Base-by-base conservation (phyloP, 1,140 invertebrate species). In the Saccostrea cuccullata region DNA sequence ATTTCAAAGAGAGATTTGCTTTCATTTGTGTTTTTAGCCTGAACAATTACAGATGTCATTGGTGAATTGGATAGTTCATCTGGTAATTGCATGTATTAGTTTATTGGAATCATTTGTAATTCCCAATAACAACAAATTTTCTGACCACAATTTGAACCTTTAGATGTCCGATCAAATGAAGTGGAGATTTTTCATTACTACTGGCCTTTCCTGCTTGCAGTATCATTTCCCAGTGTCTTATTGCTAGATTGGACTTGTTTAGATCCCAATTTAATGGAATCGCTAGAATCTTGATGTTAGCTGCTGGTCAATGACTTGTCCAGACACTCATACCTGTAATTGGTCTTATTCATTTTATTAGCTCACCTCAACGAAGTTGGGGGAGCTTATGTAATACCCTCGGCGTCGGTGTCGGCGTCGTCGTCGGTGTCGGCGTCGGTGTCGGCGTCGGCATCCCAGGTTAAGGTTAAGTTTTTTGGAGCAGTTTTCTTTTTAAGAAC, bases 71-170 rank as follows among this genome's bases (percentile, higher is more conserved):
- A 77, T 36, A 77, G 23, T 77, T 30, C 70, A 30, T 12, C 13
- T 23, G 15, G 26, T 77, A 30, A 77, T 77, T 77, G 5, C 70
- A 77, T 77, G 70, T 77, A 77, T 77, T 77, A 30, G 70, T 77
- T 77, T 26, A 77, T 26, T 77, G 30, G 70, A 77, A 30, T 77
- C 26, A 26, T 17, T 77, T n/a, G 67, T 30, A 26, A 73, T 73
- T 73, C 26, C 47, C 23, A 77, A 77, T 77, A 36, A 77, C 26
- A 26, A 77, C 26, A 30, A 30, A 36, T 15, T 77, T 77, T 77
- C 70, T 77, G 70, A 77, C 70, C 70, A 77, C 13, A 15, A 36
- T 26, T 77, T 77, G 70, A 77, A 77, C 70, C 70, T 77, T 23
- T 26, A 77, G 60, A 20, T 17, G 17, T 67, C 60, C 23, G n/a